Percentiles rank a stretch among this genome's conserved stretches.
Evolutionary conservation across 30 jellyfish, hydroid and myxozoan genomes (phyloP).

Genomic region (Chrysaora quinquecirrha): DNA sequence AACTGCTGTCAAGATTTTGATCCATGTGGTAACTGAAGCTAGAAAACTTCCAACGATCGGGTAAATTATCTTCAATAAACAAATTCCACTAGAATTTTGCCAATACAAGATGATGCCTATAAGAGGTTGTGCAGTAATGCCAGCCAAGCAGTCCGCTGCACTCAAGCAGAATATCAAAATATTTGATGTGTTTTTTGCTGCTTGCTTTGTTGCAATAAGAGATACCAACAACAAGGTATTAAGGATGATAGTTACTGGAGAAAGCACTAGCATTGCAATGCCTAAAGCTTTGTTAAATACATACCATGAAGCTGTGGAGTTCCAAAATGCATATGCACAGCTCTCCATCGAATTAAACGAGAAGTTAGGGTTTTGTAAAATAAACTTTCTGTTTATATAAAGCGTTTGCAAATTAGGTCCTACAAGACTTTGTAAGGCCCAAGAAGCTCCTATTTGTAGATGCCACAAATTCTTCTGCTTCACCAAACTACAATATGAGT

Average conservation of each 20-base stretch:
- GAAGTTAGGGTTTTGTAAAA: no score
- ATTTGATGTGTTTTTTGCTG: constrained; percentile 9
- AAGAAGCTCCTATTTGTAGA: no score
- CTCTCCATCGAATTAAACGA: no score
- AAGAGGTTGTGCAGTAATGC: background rate
- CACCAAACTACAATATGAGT: no score
- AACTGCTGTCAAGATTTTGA: background rate
- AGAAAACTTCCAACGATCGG: background rate
- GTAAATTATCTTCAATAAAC: background rate
- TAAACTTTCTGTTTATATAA: no score
- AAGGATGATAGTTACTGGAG: background rate
- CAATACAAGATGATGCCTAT: background rate
- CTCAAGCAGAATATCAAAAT: constrained; percentile 18
- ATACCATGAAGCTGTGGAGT: no score
- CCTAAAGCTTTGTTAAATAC: no score
- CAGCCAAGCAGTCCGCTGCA: background rate
- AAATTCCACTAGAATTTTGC: background rate
- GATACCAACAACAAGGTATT: constrained; percentile 9
- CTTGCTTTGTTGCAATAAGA: constrained; percentile 19
- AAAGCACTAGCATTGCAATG: no score
- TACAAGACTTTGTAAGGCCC: no score
- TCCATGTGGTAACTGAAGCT: background rate
- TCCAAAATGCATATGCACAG: no score
- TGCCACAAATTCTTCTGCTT: no score
- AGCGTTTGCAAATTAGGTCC: no score